These are phyloP conservation scores for Chaetophractus vellerosus DNA, from an alignment of 2,797 vertebrate genomes.

Conservation along the genomic window DNA sequence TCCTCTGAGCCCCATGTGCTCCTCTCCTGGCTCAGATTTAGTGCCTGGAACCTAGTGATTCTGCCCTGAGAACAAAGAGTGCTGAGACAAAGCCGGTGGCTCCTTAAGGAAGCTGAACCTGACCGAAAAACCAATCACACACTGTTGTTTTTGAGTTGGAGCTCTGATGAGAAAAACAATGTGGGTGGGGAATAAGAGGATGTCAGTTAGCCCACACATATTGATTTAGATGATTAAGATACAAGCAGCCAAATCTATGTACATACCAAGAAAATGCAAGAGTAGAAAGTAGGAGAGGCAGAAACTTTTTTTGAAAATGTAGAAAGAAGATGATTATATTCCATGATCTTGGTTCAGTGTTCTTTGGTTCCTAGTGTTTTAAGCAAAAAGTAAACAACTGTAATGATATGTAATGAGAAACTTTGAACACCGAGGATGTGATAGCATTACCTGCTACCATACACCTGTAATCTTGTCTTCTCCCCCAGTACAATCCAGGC, in stretches of 20 bases:
- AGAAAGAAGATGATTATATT: neutral
- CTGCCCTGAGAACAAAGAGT: neutral
- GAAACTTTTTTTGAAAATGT: neutral
- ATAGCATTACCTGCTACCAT: neutral
- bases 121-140: neutral
- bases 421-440: neutral
- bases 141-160: neutral
- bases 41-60: neutral
- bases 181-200: neutral
- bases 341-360: neutral
- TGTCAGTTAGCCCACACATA: neutral
- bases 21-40: neutral
- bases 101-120: neutral
- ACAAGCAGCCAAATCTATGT: neutral
- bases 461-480: conserved; percentile 4
- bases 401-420: conserved; percentile 39
- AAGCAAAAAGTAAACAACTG: conserved; percentile 72
- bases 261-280: neutral
- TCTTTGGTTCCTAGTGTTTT: conserved; percentile 53
- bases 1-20: neutral
- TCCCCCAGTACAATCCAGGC: neutral
- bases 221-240: neutral
- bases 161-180: conserved; percentile 57
- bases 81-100: neutral
- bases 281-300: conserved; percentile 9